phyloP scores from a whole-genome alignment of 2,113 vertebrate species.

The Picathartes gymnocephalus region DNA sequence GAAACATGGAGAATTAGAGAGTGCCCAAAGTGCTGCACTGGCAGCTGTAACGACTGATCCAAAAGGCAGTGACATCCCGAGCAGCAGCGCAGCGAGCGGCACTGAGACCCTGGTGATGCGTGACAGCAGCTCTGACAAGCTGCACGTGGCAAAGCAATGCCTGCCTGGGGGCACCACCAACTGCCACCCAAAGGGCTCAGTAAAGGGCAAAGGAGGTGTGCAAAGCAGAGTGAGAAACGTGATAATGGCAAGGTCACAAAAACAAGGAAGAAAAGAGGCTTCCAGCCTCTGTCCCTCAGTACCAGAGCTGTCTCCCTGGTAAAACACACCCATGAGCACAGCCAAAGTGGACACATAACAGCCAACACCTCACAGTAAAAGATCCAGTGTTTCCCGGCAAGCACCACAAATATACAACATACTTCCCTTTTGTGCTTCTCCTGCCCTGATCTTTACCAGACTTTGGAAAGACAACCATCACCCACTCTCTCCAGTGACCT shows the following conservation, averaged over 20 bases:
- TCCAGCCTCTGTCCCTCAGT: background rate
- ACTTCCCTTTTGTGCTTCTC: background rate
- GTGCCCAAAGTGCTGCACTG: background rate
- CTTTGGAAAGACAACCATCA: background rate
- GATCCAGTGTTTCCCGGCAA: background rate
- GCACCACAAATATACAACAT: background rate
- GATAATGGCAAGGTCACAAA: background rate
- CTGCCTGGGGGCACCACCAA: background rate
- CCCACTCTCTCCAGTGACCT: background rate
- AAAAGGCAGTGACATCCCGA: background rate
- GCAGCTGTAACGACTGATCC: background rate
- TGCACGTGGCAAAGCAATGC: background rate
- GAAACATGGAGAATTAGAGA: background rate
- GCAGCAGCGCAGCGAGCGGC: fast-evolving
- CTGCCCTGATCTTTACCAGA: background rate
- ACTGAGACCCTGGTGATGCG: background rate
- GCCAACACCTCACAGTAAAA: background rate
- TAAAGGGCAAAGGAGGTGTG: background rate
- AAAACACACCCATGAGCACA: background rate
- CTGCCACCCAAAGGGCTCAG: background rate
- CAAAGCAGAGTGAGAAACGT: background rate
- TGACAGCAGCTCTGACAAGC: background rate
- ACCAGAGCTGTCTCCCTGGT: background rate
- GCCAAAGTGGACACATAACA: background rate
- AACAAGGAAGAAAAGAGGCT: background rate